Evolutionary conservation across 2,888 invertebrate species (phyloP), one percentile per base, ranked within the genome.

Genomic region (Mellilla xanthometata): DNA sequence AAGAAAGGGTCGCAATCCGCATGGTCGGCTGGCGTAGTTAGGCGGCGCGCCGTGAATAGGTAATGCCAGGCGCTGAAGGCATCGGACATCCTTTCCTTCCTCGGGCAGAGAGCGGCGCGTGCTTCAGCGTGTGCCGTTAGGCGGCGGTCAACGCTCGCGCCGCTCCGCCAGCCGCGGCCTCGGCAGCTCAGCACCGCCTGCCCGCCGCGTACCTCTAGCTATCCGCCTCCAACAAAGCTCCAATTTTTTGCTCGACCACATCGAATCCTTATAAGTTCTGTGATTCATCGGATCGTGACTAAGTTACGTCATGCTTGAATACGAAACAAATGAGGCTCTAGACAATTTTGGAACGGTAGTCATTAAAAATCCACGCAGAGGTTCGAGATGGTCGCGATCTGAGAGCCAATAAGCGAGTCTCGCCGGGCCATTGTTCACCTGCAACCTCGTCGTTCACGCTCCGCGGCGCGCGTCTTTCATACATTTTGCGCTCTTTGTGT

Each of bases 101-200:
- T 64, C 48, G 56, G 54, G 66, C 62, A 65, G 63, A 56, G 67
- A 56, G 62, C 47, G 63, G 67, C 62, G 67, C 56, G 64, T 63
- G 69, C 58, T 68, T 65, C 73, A 70, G 76, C 65, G 62, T 65
- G 68, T 77, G 74, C 83, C 84, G 85, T 82, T 82, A 81, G 54
- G 63, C 53, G 41, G 56, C 57, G 86, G 86, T 86, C 87, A 85
- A 69, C 74, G 86, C 78, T 76, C 87, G 79, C 76, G 68, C 76
- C 81, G 83, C 76, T 81, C 65, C 76, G 76, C 72, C 77, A 75
- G 75, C 34, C 23, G 13, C 29, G 9, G 23, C 15, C 65, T 64
- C 67, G 62, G 56, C 58, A 59, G 52, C 53, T 54, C 48, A 43
- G 58, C 54, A 47, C n/a, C 54, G 58, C 38, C 45, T 52, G 52